These are phyloP conservation scores for Rotaria socialis DNA, from an alignment of 2,888 invertebrate genomes.

Conservation along the genomic window DNA sequence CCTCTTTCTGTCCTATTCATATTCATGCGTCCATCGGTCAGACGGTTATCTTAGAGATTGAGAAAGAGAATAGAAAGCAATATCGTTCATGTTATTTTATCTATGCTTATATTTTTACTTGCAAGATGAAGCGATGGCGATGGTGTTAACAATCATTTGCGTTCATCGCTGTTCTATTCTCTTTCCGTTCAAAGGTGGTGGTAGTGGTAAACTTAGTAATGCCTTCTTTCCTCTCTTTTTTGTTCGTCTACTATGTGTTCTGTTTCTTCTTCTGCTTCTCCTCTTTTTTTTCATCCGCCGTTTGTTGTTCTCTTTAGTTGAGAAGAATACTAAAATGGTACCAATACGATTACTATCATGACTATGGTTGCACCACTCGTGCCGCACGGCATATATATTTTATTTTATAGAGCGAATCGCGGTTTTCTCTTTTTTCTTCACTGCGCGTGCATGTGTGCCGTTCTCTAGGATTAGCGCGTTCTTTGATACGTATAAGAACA, in stretches of 20 bases:
- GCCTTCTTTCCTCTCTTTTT: neutral
- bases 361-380: neutral
- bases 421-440: neutral
- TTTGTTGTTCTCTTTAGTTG: neutral
- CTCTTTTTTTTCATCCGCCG: neutral
- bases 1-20: neutral
- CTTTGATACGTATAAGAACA: slow-evolving; percentile 6
- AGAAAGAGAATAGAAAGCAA: neutral
- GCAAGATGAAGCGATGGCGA: neutral
- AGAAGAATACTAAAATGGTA: slow-evolving; percentile 23
- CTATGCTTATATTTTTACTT: neutral
- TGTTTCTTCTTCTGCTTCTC: neutral
- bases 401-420: neutral
- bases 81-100: slow-evolving; percentile 16
- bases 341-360: neutral
- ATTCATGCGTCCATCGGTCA: slow-evolving; percentile 1
- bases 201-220: neutral
- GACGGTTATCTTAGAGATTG: neutral
- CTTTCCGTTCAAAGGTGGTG: slow-evolving; percentile 27
- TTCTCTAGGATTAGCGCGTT: neutral
- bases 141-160: slow-evolving; percentile 15
- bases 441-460: neutral
- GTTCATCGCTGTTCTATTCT: neutral
- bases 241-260: slow-evolving; percentile 7
- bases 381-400: neutral